Evolutionary conservation across 2,888 invertebrate species (phyloP), one percentile per base, ranked within the genome.

Genomic region (Stenolophus ochropezus): DNA sequence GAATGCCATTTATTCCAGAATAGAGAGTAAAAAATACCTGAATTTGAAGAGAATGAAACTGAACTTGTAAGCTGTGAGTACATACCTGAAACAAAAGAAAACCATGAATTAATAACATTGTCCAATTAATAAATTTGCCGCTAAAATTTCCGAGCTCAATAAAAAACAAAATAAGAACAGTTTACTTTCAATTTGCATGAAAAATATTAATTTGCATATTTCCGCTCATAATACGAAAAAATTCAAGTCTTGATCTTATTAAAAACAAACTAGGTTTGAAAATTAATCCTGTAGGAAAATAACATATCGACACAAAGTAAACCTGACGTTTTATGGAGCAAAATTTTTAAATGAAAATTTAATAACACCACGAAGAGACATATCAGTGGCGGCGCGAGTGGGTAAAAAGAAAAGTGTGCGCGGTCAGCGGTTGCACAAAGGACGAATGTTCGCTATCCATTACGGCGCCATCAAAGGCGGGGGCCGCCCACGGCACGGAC

Each of bases 341-440:
- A 76, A 53, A 58, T 76, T 76, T 76, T 76, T 58, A 76, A 76
- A 76, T 76, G 33, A 76, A 76, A 76, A 61, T 77, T 77, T 77
- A 42, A 77, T 61, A 77, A 58, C 58, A 76, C 18, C 58, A 25
- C 25, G 53, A 14, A 53, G 47, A 42, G 20, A 11, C 25, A 49
- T 49, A 73, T 53, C 27, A 49, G 49, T 69, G 69, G 69, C 73
- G 49, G 21, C 49, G 18, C 42, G 27, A 69, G 65, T 14, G 49
- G 49, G 49, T 1, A 49, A 73, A 75, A 75, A 58, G 33, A 80
- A 73, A 80, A 47, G 33, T 47, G 4, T 56, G 51, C 69, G 80
- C 73, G 80, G 80, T 80, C 80, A 80, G 73, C 42, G 80, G 58
- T 42, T 73, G 53, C 56, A 80, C 80, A 80, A 80, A 80, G 80